Percentiles rank a stretch among this genome's conserved stretches.
phyloP scores from a whole-genome alignment of 1,140 invertebrate genomes.

The Drosophila trapezifrons region DNA sequence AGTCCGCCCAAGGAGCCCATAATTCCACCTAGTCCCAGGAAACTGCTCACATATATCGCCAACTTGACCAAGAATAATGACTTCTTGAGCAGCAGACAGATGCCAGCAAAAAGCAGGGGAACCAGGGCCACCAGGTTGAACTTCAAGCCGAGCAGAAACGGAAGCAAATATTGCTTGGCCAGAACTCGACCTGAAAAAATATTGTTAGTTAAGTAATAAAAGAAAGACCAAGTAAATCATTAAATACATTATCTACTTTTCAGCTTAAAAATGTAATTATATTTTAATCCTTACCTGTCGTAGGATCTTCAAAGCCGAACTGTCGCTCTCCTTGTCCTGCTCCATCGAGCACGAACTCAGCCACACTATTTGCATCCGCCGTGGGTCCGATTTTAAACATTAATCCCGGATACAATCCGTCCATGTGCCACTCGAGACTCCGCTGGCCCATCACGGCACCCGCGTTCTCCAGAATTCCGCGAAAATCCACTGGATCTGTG shows the following conservation, averaged over 20 bases:
- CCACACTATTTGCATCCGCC: constrained; percentile 86
- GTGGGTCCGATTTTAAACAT: constrained; percentile 89
- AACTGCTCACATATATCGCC: constrained; percentile 88
- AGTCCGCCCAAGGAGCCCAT: constrained; percentile 72
- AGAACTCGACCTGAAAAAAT: constrained; percentile 88
- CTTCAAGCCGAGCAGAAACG: constrained; percentile 90
- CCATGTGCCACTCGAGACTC: constrained; percentile 89
- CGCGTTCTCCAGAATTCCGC: constrained; percentile 88
- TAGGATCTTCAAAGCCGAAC: constrained; percentile 84
- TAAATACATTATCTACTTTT: too few relatives aligned
- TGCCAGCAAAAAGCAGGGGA: constrained; percentile 88
- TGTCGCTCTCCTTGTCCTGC: constrained; percentile 83
- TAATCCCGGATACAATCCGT: constrained; percentile 88
- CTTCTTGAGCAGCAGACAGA: constrained; percentile 90
- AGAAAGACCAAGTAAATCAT: too few relatives aligned
- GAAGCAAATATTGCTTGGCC: constrained; percentile 88
- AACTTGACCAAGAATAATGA: constrained; percentile 89
- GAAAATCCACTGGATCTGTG: constrained; percentile 89
- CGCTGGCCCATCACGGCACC: constrained; percentile 88
- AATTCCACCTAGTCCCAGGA: constrained; percentile 86
- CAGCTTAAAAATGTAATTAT: background rate
- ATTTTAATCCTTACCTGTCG: constrained; percentile 80
- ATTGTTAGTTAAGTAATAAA: background rate
- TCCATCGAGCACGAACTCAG: constrained; percentile 90
- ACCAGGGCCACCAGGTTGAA: constrained; percentile 90